A percentile compares a stretch with the other conserved stretches of the same genome.
Evolutionary conservation across 92 coral and sea anemone species (phyloP).

Genomic region (Plumapathes pennacea): DNA sequence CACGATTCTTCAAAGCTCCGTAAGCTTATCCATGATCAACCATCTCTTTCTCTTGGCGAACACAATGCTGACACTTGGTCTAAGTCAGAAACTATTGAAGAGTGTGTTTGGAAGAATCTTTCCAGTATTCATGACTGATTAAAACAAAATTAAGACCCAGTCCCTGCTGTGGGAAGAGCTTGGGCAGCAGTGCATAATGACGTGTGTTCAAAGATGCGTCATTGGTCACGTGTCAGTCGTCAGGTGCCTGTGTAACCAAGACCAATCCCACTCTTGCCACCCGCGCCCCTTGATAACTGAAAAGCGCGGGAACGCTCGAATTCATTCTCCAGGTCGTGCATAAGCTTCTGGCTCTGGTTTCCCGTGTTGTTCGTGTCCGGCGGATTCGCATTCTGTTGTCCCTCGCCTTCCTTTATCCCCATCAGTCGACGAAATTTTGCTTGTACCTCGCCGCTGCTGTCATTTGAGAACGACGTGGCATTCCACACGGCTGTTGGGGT

Average conservation of each 20-base stretch:
- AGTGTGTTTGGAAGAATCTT: no score
- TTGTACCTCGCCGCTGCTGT: constrained; percentile 96
- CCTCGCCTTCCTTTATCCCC: constrained; percentile 82
- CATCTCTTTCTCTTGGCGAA: no score
- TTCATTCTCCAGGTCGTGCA: constrained; percentile 85
- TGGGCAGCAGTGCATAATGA: no score
- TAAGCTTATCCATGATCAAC: no score
- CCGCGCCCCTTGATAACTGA: constrained; percentile 97
- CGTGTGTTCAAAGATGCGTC: no score
- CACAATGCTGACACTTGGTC: no score
- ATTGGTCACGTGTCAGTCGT: no score
- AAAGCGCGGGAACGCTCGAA: constrained; percentile 97
- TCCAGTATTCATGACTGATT: no score
- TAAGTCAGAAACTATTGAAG: no score
- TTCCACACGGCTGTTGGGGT: constrained; percentile 67
- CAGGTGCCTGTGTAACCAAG: constrained; percentile 87
- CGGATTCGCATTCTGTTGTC: background rate
- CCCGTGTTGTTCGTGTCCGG: constrained; percentile 27
- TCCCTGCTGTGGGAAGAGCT: no score
- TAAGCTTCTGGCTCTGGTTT: constrained; percentile 50
- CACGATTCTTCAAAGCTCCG: no score
- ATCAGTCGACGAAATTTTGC: constrained; percentile 96
- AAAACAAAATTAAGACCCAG: no score
- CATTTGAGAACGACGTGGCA: constrained; percentile 75
- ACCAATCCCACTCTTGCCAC: constrained; percentile 99